Conservation (phyloP, 2,797 vertebrate species). For the Muscicapa striata region DNA sequence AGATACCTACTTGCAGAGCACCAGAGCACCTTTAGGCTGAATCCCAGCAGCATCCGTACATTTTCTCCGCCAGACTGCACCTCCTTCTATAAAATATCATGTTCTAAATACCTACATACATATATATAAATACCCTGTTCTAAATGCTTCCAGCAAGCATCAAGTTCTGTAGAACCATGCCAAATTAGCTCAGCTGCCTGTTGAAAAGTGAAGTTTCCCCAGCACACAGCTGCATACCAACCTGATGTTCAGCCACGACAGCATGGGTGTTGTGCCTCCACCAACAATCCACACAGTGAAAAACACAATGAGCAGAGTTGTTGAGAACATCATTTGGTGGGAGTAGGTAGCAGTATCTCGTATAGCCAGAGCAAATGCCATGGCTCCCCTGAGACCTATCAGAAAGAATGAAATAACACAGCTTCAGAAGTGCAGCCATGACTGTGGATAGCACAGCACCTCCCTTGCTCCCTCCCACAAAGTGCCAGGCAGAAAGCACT, state of each 20-base stretch:
- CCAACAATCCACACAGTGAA: conserved; percentile 98
- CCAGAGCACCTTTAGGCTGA: neutral
- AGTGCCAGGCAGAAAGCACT: neutral
- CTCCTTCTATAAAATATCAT: neutral
- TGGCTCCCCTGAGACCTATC: conserved; percentile 92
- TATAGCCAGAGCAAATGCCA: conserved; percentile 95
- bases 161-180: neutral
- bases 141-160: neutral
- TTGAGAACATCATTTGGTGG: conserved; percentile 98
- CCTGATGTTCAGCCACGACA: conserved; percentile 97
- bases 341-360: conserved; percentile 95
- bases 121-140: neutral
- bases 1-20: neutral
- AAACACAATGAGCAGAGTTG: conserved; percentile 96
- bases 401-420: neutral
- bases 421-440: neutral
- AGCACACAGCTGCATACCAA: conserved; percentile 35
- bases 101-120: neutral
- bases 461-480: neutral
- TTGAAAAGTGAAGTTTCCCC: neutral
- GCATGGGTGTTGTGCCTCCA: conserved; percentile 96
- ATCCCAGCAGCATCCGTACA: neutral
- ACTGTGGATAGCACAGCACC: neutral
- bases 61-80: neutral
- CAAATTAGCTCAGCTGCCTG: neutral